Conservation (phyloP, 2,797 vertebrate genomes). For the Delichon dasypus region DNA sequence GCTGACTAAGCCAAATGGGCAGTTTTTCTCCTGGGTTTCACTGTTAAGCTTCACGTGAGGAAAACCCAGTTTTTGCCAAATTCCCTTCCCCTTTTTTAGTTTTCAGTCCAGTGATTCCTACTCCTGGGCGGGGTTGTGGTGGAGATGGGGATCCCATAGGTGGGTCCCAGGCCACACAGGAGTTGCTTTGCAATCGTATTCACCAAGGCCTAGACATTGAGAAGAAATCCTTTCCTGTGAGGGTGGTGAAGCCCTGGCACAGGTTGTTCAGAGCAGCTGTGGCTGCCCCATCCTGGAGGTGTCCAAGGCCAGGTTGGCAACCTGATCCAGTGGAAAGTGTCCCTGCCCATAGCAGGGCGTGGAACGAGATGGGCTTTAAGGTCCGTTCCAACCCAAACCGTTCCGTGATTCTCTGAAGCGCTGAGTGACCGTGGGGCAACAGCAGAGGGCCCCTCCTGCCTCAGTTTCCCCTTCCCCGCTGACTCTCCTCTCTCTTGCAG, state of each 20-base stretch:
- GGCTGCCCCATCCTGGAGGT: not conserved
- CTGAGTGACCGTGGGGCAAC: fast-evolving
- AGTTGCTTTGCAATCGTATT: not conserved
- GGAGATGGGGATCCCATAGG: not conserved
- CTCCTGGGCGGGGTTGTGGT: fast-evolving
- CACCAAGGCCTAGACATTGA: not conserved
- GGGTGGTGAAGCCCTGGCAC: not conserved
- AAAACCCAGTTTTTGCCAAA: not conserved
- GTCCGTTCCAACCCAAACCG: not conserved
- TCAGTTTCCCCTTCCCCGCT: not conserved
- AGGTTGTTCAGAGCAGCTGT: not conserved
- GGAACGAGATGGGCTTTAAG: not conserved
- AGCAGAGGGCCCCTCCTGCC: not conserved
- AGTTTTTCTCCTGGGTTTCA: not conserved
- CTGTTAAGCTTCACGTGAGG: fast-evolving
- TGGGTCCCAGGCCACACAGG: not conserved
- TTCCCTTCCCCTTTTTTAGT: not conserved
- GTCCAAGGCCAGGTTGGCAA: not conserved
- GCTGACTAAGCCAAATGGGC: not conserved
- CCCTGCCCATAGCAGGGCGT: not conserved
- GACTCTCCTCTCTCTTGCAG: slow-evolving; percentile 77
- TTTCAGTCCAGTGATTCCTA: not conserved
- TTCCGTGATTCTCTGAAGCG: not conserved
- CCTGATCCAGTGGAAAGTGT: not conserved
- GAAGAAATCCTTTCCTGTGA: not conserved